Evolutionary conservation across 2,888 invertebrate genomes (phyloP).

Genomic region (Yponomeuta evonymella): DNA sequence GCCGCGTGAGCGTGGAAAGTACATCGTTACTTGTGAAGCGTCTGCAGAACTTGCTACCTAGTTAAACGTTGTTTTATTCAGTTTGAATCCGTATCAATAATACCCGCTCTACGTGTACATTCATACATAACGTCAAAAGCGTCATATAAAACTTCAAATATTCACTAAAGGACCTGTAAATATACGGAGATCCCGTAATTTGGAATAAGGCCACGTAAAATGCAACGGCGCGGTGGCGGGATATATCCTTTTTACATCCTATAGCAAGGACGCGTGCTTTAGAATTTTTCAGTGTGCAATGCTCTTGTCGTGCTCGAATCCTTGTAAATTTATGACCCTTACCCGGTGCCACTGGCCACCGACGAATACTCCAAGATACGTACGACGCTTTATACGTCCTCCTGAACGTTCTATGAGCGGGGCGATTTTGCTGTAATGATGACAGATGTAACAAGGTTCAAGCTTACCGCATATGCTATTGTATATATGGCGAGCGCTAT

Average conservation of each 20-base stretch:
- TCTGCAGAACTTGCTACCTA: neutral
- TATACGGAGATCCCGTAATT: conserved; percentile 18
- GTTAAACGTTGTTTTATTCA: neutral
- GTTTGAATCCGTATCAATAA: conserved; percentile 1
- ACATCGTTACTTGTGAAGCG: neutral
- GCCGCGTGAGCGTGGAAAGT: neutral
- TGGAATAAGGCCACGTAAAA: conserved; percentile 20
- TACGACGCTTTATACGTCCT: conserved; percentile 45
- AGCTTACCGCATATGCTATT: neutral
- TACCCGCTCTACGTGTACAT: neutral
- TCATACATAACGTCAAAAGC: neutral
- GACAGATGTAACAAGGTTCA: conserved; percentile 9
- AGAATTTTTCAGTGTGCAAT: conserved; percentile 66
- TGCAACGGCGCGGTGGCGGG: conserved; percentile 15
- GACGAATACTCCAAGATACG: conserved; percentile 47
- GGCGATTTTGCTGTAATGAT: conserved; percentile 20
- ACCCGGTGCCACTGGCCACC: conserved; percentile 52
- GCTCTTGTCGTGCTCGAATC: conserved; percentile 61
- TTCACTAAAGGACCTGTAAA: conserved; percentile 15
- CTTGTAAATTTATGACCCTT: conserved; percentile 66
- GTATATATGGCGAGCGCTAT: neutral
- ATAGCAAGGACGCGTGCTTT: conserved; percentile 41
- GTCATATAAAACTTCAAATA: conserved; percentile 4
- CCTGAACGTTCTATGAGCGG: conserved; percentile 36
- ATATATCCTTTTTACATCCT: conserved; percentile 24